Conservation (phyloP, 2,797 vertebrate genomes). For the Brachymystax lenok region DNA sequence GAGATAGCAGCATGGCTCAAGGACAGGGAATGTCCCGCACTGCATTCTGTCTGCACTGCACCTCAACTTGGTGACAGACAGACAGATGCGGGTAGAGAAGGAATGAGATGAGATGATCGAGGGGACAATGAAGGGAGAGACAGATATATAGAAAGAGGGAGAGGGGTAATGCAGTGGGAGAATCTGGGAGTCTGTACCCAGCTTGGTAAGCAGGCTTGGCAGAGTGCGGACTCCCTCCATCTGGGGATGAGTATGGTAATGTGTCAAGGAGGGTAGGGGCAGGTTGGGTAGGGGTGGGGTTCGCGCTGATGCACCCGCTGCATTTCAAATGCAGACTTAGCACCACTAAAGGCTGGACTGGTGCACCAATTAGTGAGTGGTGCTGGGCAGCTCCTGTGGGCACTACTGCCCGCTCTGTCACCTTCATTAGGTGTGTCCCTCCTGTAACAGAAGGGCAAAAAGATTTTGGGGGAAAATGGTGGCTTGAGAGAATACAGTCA, state of each 20-base stretch:
- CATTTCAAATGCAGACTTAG: conserved; percentile 30
- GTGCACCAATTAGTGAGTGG: conserved; percentile 6
- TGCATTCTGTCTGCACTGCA: conserved; percentile 55
- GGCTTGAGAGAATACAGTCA: background rate
- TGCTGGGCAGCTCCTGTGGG: background rate
- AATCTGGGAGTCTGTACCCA: conserved; percentile 42
- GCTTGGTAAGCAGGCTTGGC: conserved; percentile 56
- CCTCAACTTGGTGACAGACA: conserved; percentile 55
- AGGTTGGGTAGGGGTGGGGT: conserved; percentile 29
- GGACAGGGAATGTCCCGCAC: conserved; percentile 65
- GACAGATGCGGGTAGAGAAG: conserved; percentile 39
- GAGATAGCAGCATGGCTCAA: conserved; percentile 54
- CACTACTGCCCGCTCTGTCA: background rate
- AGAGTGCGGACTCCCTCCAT: conserved; percentile 35
- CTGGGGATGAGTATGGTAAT: conserved; percentile 68
- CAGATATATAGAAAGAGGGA: conserved; percentile 3
- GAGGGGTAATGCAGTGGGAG: conserved; percentile 21
- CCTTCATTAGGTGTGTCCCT: background rate
- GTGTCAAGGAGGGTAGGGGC: conserved; percentile 44
- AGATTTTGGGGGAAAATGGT: background rate
- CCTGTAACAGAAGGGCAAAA: background rate
- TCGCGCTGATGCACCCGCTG: conserved; percentile 52
- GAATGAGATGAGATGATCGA: conserved; percentile 5
- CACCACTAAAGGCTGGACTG: conserved; percentile 22
- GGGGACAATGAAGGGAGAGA: conserved; percentile 38